Evolutionary conservation across 2,888 invertebrate species (phyloP).

Genomic region (Theodoxus fluviatilis): DNA sequence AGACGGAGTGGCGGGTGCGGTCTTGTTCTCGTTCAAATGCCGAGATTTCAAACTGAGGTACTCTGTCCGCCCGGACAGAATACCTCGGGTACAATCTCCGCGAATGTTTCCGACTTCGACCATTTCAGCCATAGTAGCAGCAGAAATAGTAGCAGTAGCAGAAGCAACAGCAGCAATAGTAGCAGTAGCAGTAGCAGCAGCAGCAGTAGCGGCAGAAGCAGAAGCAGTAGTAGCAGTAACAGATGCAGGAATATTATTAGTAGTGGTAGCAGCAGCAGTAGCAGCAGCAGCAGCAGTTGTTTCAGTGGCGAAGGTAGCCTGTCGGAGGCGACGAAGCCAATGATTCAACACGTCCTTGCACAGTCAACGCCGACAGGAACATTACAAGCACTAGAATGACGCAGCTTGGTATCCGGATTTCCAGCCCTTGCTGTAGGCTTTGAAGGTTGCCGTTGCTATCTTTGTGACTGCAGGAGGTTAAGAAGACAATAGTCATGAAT

Average conservation of each 20-base stretch:
- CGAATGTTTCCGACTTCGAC: too few relatives aligned
- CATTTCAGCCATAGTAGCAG: neutral
- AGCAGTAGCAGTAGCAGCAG: neutral
- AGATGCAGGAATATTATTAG: neutral
- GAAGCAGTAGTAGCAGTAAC: neutral
- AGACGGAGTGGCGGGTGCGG: too few relatives aligned
- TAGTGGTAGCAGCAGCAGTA: neutral
- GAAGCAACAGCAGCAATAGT: neutral
- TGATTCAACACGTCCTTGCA: too few relatives aligned
- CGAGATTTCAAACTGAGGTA: too few relatives aligned
- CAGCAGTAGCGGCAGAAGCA: neutral
- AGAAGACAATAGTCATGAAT: too few relatives aligned
- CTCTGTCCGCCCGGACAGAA: too few relatives aligned
- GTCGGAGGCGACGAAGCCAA: too few relatives aligned
- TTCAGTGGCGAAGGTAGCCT: neutral
- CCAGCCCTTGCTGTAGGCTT: neutral
- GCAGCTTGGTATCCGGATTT: neutral
- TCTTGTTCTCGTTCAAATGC: too few relatives aligned
- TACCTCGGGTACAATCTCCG: too few relatives aligned
- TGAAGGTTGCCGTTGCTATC: neutral
- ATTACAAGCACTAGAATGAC: neutral
- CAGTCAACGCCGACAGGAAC: too few relatives aligned
- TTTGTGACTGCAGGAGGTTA: neutral
- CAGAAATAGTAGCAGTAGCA: neutral
- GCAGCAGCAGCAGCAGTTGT: neutral